Conservation (phyloP, 2,888 invertebrate species). For the Lymantria dispar region DNA sequence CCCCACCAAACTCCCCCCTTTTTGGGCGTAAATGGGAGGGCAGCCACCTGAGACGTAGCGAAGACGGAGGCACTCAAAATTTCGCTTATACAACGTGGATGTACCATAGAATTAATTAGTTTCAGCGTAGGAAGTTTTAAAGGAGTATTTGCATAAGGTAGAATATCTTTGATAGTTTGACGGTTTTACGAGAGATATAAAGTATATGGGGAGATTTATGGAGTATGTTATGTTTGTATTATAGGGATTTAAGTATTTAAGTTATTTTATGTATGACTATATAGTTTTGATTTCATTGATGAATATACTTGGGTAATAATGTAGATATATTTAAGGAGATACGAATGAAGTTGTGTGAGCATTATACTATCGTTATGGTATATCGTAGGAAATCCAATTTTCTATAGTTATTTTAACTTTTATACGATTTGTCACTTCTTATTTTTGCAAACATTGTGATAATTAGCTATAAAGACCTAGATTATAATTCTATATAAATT, state of each 20-base stretch:
- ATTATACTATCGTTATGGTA: no score
- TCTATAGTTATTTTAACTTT: no score
- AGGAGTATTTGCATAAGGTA: constrained; percentile 35
- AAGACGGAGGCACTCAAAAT: constrained; percentile 63
- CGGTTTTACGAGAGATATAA: constrained; percentile 4
- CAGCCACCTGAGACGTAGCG: constrained; percentile 58
- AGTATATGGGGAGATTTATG: not conserved
- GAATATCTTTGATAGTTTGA: constrained; percentile 19
- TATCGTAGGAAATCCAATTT: no score
- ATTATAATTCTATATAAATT: no score
- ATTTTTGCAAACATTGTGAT: no score
- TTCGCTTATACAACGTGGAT: constrained; percentile 52
- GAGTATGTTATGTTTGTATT: not conserved
- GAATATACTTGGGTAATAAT: no score
- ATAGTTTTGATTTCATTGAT: no score
- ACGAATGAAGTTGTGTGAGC: no score
- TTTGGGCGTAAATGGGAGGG: constrained; percentile 13
- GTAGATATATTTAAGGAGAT: no score
- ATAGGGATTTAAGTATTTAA: not conserved
- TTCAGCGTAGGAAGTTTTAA: constrained; percentile 46
- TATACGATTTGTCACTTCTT: no score
- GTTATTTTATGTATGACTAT: not conserved
- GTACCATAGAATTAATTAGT: constrained; percentile 52
- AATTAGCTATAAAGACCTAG: no score
- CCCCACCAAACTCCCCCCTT: constrained; percentile 9